Conservation (phyloP, 64 coral and sea anemone genomes). For the Anthopleura sola region DNA sequence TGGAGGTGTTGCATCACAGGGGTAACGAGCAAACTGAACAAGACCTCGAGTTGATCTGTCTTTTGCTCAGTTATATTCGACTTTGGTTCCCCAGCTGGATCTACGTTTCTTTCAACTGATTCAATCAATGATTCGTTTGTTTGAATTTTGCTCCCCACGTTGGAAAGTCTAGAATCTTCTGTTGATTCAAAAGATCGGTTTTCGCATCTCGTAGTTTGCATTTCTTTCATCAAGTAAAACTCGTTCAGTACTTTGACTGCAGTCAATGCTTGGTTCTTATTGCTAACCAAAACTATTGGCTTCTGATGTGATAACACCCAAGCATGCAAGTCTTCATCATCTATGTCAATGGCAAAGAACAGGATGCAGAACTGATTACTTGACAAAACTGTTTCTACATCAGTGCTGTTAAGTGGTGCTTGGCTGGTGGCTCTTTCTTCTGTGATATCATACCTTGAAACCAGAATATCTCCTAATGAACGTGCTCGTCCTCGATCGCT, state of each 20-base stretch:
- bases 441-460: slow-evolving; percentile 1
- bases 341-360: not conserved
- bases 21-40: slow-evolving; percentile 14
- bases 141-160: not conserved
- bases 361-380: not conserved
- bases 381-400: not conserved
- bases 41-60: not conserved
- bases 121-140: too few species aligned
- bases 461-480: slow-evolving; percentile 31
- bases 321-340: not conserved
- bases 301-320: slow-evolving; percentile 9
- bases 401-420: not conserved
- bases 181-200: slow-evolving; percentile 15
- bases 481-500: slow-evolving; percentile 31
- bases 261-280: not conserved
- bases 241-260: too few species aligned
- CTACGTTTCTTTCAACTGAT: too few species aligned
- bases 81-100: not conserved
- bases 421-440: not conserved
- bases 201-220: slow-evolving; percentile 7
- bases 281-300: not conserved
- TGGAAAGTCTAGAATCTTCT: not conserved
- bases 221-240: too few species aligned
- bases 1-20: slow-evolving; percentile 13
- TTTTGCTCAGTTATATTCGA: not conserved